Percentiles rank a stretch among this genome's conserved stretches.
Evolutionary conservation across 2,888 invertebrate species (phyloP).

Genomic region (Coenonympha arcania): DNA sequence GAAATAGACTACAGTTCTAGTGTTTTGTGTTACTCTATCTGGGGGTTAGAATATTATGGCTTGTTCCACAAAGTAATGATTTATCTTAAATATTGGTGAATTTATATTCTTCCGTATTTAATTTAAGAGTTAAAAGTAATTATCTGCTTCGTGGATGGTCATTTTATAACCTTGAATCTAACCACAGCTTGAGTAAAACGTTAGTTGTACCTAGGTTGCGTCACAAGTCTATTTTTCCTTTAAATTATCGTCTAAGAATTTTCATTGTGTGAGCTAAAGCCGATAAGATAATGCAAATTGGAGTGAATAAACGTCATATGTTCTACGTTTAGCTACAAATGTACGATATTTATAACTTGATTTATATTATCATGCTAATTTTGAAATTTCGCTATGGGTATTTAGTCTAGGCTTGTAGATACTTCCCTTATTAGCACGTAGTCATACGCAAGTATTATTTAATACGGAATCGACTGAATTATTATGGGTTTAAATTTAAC

Average conservation of each 20-base stretch:
- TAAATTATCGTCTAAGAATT: constrained; percentile 41
- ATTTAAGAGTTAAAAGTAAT: too few relatives aligned
- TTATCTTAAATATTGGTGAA: too few relatives aligned
- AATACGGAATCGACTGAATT: too few relatives aligned
- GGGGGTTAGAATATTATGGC: too few relatives aligned
- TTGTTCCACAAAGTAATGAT: too few relatives aligned
- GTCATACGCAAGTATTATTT: too few relatives aligned
- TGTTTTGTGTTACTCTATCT: too few relatives aligned
- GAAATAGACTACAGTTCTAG: too few relatives aligned
- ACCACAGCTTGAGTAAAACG: neutral
- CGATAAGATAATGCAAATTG: constrained; percentile 61
- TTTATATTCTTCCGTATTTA: too few relatives aligned
- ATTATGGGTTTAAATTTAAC: too few relatives aligned
- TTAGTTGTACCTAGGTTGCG: neutral
- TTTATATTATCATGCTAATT: neutral
- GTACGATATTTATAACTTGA: constrained; percentile 1
- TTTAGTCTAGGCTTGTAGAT: neutral
- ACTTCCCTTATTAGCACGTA: neutral
- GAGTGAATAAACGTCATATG: constrained; percentile 15
- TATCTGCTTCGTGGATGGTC: too few relatives aligned
- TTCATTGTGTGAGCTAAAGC: constrained; percentile 47
- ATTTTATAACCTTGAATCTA: neutral
- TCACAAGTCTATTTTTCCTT: constrained; percentile 21
- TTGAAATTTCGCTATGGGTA: neutral
- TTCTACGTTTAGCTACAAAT: constrained; percentile 7